Evolutionary conservation across 2,888 invertebrate genomes (phyloP), one percentile per base, ranked within the genome.

Genomic region (Papilio gigon): DNA sequence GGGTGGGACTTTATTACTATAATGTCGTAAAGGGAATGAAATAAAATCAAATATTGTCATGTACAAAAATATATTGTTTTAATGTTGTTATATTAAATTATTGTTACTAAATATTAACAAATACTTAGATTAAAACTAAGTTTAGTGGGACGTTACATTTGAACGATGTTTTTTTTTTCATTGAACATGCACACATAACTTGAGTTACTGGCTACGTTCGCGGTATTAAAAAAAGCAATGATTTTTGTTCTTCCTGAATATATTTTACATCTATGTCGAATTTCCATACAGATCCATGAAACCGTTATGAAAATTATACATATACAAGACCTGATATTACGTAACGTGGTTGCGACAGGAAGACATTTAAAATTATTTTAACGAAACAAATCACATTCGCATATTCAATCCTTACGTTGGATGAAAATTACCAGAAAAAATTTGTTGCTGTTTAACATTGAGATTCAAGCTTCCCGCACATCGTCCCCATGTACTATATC

Each of bases 31-130:
- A 33, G 11, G 40, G 25, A 35, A 22, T 11, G 63, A 76, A 82
- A 79, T 76, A 76, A 83, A 81, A 83, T 77, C 30, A 76, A 61
- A 74, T 72, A 64, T 77, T 80, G 77, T 83, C 84, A 85, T 86
- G 82, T 88, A 87, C 84, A 88, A 90, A 90, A 90, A 89, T 88
- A 90, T 86, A 87, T 87, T 80, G 78, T 85, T 90, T 89, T 88
- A 84, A 82, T 87, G 83, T 84, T 83, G 82, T 84, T 86, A 81
- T 78, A 72, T 83, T 85, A 86, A 83, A 83, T 84, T 84, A 87
- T 81, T 80, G 81, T 84, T 84, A 84, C 81, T 78, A 84, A 85
- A 81, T 78, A 84, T 84, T 84, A 86, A 88, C 85, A 86, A 83
- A 72, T 80, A 74, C 77, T 78, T 81, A 74, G 64, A 66, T 70